Percentiles rank a stretch among this genome's conserved stretches.
These are phyloP conservation scores for Chrysemys picta DNA, from an alignment of 2,113 vertebrate species.

Conservation along the genomic window DNA sequence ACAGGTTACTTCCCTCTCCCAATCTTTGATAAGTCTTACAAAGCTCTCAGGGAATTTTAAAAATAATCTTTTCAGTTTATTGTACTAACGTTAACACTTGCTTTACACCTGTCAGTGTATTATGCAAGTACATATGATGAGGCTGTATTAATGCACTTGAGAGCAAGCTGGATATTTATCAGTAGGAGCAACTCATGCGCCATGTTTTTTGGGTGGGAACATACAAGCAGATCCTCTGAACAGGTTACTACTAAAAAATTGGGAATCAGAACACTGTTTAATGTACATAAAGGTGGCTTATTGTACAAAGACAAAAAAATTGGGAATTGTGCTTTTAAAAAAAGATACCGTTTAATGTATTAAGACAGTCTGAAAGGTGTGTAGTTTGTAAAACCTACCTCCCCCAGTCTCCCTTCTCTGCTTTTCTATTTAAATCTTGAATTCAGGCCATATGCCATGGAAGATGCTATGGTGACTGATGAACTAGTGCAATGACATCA, in stretches of 20 bases:
- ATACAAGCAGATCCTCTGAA: fast-evolving
- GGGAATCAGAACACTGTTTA: neutral
- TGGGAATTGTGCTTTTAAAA: neutral
- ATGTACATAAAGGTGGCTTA: too few relatives aligned
- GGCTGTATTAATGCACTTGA: neutral
- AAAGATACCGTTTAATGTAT: neutral
- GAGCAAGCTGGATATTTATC: neutral
- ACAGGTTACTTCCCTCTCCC: too few relatives aligned
- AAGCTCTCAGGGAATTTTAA: neutral
- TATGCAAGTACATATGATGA: neutral
- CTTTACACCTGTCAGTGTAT: neutral
- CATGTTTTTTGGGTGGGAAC: neutral
- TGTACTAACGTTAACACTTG: neutral
- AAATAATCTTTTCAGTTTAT: neutral
- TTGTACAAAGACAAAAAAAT: neutral
- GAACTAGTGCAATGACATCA: neutral
- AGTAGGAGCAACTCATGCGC: neutral
- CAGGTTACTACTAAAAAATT: neutral
- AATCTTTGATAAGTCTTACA: neutral
- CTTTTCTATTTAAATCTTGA: neutral
- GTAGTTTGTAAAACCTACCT: neutral
- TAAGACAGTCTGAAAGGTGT: neutral
- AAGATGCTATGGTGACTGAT: neutral
- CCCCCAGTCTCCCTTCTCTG: neutral
- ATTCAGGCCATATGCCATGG: neutral